Base-by-base conservation (phyloP, 2,113 vertebrate genomes). In the Embiotoca jacksoni region DNA sequence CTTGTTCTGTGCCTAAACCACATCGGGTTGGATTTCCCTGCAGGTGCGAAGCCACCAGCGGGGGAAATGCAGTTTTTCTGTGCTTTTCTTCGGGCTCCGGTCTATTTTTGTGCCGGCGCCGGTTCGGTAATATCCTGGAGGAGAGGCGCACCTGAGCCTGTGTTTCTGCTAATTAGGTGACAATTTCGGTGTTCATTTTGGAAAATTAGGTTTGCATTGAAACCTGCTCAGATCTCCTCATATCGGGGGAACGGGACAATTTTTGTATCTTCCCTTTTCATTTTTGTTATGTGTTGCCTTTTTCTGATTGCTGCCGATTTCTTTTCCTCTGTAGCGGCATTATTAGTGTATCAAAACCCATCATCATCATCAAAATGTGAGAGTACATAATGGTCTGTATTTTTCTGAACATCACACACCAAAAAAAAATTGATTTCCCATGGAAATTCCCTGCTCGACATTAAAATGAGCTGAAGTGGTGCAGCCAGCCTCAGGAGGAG, bases 1-100 rank as follows among this genome's bases (percentile, higher is more conserved):
- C 52, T 78, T 57, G 55, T 68, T 44, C 37, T 61, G 61, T 47
- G 35, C 46, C 39, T 39, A 13, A 54, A 13, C 11, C 46, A 39
- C 32, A 16, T 16, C 16, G 49, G 16, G 49, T 15, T 50, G 14
- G 14, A 6, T 50, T 50, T n/a, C 49, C 49, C 49, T 50, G 4
- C 49, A 50, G 49, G 49, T 50, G 49, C 49, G 16, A 50, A 50
- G 6, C 14, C 49, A 6, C 14, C 49, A 15, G 14, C 6, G 49
- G 49, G 49, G 49, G 14, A 50, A 50, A n/a, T 16, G 49, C 16
- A n/a, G 15, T n/a, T 50, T n/a, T 50, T n/a, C 2, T 6, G 49
- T 14, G 16, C 0, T 50, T 16, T 49, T 49, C 15, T 15, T 16
- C 15, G 5, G 1, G 2, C 16, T 13, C 30, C 7, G 7, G 23